These are phyloP conservation scores for Proisotoma minuta DNA, from an alignment of 2,888 invertebrate genomes.

Conservation along the genomic window DNA sequence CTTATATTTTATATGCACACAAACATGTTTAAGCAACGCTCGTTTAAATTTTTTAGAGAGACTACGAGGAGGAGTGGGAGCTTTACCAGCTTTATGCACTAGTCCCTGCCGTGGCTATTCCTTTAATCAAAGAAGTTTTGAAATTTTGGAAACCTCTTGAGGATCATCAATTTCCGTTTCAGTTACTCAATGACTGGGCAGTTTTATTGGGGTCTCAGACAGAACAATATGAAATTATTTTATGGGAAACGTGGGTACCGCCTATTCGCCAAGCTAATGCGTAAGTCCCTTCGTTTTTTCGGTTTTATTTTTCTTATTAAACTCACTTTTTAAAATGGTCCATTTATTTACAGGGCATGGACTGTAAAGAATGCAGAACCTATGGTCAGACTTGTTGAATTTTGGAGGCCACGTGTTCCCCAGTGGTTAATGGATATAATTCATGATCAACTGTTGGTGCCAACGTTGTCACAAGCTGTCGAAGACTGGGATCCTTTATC, in stretches of 20 bases:
- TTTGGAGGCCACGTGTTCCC: conserved; percentile 76
- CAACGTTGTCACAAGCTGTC: conserved; percentile 65
- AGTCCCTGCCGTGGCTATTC: conserved; percentile 77
- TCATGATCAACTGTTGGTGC: conserved; percentile 75
- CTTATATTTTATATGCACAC: no score
- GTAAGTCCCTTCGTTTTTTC: conserved; percentile 55
- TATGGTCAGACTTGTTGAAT: conserved; percentile 71
- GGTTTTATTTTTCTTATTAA: no score
- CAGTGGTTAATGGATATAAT: conserved; percentile 77
- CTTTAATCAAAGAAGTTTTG: conserved; percentile 70
- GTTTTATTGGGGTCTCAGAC: conserved; percentile 30
- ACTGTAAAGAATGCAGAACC: conserved; percentile 72
- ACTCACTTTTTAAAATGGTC: no score
- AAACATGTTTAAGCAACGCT: no score
- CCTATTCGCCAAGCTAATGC: conserved; percentile 66
- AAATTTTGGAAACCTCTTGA: conserved; percentile 74
- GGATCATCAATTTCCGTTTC: conserved; percentile 62
- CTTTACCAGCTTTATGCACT: conserved; percentile 77
- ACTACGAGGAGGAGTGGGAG: conserved; percentile 65
- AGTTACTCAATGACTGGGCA: conserved; percentile 50
- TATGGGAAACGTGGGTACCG: conserved; percentile 92
- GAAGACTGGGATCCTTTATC: conserved; percentile 91
- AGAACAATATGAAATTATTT: conserved; percentile 69
- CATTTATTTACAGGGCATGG: conserved; percentile 77
- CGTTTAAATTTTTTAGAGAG: conserved; percentile 54